Conservation (phyloP, 2,113 vertebrate genomes). For the Rafetus swinhoei region DNA sequence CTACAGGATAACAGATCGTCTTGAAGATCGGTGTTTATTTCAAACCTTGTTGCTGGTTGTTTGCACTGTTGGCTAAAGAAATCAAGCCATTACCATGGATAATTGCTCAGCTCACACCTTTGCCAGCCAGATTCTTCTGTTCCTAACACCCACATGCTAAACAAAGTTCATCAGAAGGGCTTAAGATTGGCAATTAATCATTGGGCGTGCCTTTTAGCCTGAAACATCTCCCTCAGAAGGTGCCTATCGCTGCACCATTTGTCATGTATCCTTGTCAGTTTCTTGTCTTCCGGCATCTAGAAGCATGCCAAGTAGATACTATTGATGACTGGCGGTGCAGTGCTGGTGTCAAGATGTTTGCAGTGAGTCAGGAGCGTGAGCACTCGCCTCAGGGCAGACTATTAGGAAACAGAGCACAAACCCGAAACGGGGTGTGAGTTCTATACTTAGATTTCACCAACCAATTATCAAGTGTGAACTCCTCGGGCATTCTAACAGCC, state of each 20-base stretch:
- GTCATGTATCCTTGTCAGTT: neutral
- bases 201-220: neutral
- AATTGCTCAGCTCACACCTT: neutral
- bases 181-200: neutral
- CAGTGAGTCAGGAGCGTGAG: neutral
- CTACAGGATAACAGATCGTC: neutral
- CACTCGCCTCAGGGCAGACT: neutral
- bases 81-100: neutral
- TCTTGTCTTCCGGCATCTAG: neutral
- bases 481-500: neutral
- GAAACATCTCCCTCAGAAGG: neutral
- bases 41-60: constrained; percentile 2
- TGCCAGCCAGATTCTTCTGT: neutral
- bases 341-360: neutral
- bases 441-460: neutral
- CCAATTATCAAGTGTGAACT: neutral
- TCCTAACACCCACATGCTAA: neutral
- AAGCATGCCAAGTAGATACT: neutral
- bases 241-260: neutral
- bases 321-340: neutral
- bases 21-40: neutral
- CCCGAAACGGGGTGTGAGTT: neutral
- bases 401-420: neutral
- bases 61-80: neutral
- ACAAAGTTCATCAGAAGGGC: neutral